A percentile compares a stretch with the other conserved stretches of the same genome.
Conservation (phyloP, 2,113 vertebrate genomes). For the Todiramphus saurophagus region DNA sequence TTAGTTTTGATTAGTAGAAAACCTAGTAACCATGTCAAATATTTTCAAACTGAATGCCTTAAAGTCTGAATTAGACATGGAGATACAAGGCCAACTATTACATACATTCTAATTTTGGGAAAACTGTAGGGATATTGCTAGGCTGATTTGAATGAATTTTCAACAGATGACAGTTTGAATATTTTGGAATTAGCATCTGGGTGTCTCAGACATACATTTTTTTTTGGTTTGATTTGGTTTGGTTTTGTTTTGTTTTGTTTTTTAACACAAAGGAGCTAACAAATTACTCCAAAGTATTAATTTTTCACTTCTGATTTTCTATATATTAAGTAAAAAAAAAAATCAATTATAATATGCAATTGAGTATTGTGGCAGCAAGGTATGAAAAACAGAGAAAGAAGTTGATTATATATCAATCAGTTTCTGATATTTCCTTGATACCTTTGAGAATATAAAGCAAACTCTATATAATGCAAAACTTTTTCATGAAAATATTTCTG, state of each 20-base stretch:
- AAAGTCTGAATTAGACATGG: not conserved
- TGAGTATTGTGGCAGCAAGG: not conserved
- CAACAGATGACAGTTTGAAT: not conserved
- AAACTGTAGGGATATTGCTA: not conserved
- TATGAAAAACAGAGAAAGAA: not conserved
- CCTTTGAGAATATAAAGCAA: not conserved
- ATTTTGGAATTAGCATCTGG: not conserved
- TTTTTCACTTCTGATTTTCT: not conserved
- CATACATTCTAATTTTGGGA: not conserved
- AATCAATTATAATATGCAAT: not conserved
- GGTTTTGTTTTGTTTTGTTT: not conserved
- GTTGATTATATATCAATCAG: not conserved
- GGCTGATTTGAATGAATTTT: not conserved
- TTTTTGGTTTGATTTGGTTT: too few species aligned
- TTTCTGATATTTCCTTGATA: constrained; percentile 6
- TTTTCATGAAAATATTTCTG: constrained; percentile 16
- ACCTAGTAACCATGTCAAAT: not conserved
- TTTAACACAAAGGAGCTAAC: not conserved
- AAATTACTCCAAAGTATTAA: not conserved
- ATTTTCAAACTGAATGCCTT: not conserved
- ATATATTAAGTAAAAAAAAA: not conserved
- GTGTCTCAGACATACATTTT: not conserved
- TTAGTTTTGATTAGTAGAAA: not conserved
- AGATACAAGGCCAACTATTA: not conserved
- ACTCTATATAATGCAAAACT: not conserved